Base-by-base conservation (phyloP, 2,113 vertebrate genomes). In the Corynorhinus townsendii region DNA sequence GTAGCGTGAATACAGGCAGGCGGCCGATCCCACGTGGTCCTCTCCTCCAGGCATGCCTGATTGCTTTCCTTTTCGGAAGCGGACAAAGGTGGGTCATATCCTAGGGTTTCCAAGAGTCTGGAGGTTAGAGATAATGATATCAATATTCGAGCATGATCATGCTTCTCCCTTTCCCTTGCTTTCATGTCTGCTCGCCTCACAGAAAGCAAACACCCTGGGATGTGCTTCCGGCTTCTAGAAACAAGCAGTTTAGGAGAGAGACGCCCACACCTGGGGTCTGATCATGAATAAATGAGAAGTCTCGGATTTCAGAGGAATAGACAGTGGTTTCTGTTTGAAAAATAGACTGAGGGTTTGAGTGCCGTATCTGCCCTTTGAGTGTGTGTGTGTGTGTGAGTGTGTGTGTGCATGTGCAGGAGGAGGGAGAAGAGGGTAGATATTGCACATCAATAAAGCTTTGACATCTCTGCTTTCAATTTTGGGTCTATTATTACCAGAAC, bases 221-320 rank as follows among this genome's bases (percentile, higher is more conserved):
- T 38, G 45, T n/a, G n/a, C 35, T 0, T 1, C 0, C 0, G 80
- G 66, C 90, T 66, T n/a, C 64, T 91, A 54, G 90, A 33, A 89
- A 92, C 77, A 24, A 81, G 52, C 35, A 15, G 3, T 30, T 81
- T 12, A 75, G 69, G 40, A 87, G 84, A 81, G 30, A 2, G 84
- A 24, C 6, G 62, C 76, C 86, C 85, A 90, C 24, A 20, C 49
- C 62, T 86, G 69, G 30, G 77, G 40, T n/a, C 35, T 66, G 71
- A 77, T 82, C 77, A 68, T 68, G 68, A 97, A 96, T 87, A 97
- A 93, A 77, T 86, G 19, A 96, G 92, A 84, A 83, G 10, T n/a
- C 52, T 84, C 28, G 1, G 19, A 35, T 85, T n/a, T 2, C 4
- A 56, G 28, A 7, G 17, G 28, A 80, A 20, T n/a, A 16, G 75